Evolutionary conservation across 2,888 invertebrate species (phyloP), one percentile per base, ranked within the genome.

Genomic region (Epicampocera succincta): DNA sequence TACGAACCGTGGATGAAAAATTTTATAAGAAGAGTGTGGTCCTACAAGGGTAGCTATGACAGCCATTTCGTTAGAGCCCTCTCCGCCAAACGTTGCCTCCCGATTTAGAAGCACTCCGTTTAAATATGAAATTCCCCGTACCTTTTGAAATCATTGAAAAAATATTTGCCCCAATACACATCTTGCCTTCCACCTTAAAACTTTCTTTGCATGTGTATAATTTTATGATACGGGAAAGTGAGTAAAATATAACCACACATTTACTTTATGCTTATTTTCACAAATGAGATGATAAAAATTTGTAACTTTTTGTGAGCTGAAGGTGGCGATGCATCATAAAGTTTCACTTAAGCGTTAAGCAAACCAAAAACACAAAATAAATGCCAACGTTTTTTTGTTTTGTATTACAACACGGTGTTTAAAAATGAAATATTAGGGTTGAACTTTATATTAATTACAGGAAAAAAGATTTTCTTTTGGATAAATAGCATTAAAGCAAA

Each of bases 251-350:
- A 77, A 63, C 65, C 29, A 46, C 52, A 52, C 33, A 72, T 81
- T 66, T 46, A 73, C 73, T 81, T 81, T 77, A 81, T 63, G 73
- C 33, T 46, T 58, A 68, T 68, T 58, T 65, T 73, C 68, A 56
- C 69, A 78, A 77, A 81, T 65, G 73, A 61, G 73, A 63, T 78
- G 68, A 81, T 81, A 78, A 81, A 60, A 73, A 73, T 69, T 81
- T 73, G 56, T 77, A 44, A 60, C 52, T 68, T 81, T 81, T 77
- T 80, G 72, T 72, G 77, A 48, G n/a, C 58, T 66, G 6, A 42
- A 42, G 50, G 44, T 29, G 58, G 50, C 21, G 17, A 54, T 60
- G 72, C 72, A 52, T 58, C 65, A 44, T 60, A 65, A 72, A 78
- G 72, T 58, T 72, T 60, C 66, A 58, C 52, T 61, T 52, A 54